Base-by-base conservation (phyloP, 2,113 vertebrate species). In the Sminthopsis crassicaudata region DNA sequence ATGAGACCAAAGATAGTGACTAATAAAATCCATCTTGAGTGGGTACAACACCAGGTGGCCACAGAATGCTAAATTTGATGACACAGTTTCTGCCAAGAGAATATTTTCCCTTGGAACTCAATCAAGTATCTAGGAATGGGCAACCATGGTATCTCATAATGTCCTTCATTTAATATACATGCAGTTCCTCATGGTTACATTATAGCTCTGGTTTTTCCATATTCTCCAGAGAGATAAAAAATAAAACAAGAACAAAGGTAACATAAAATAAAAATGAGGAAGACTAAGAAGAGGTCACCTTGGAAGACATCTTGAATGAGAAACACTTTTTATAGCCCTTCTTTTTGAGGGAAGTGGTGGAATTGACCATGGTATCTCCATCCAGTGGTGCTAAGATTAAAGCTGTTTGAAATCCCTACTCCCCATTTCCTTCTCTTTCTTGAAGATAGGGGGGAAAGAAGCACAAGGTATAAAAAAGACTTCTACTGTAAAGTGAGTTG, bases 221-320 rank as follows among this genome's bases (percentile, higher is more conserved):
- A 55, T 92, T 94, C 93, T 92, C 48, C 12, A 91, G 90, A 91
- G 55, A 46, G 90, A 95, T 94, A n/a, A 46, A n/a, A 76, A 76
- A 19, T 76, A n/a, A 76, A 26, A 8, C 54, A 91, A 11, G 91
- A 90, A 88, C 25, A 94, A 53, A 93, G 84, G 94, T 90, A 52
- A 60, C 30, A 92, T 94, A 88, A 96, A 96, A 96, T 93, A 60
- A 19, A 53, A 55, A 51, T 93, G 12, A 76, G 36, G 16, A 14
- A 76, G 57, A 76, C 14, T 4, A n/a, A n/a, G 16, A 76, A 76
- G 14, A 76, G 14, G 53, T 54, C 53, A 54, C 53, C 19, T 24
- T 51, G 53, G 53, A 54, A 54, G 53, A 54, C 53, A 54, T 16
- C 19, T 54, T 54, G 5, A 23, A 54, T 54, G 53, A 54, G 53